Base-by-base conservation (phyloP, 2,888 invertebrate species). In the Oscheius sp. region DNA sequence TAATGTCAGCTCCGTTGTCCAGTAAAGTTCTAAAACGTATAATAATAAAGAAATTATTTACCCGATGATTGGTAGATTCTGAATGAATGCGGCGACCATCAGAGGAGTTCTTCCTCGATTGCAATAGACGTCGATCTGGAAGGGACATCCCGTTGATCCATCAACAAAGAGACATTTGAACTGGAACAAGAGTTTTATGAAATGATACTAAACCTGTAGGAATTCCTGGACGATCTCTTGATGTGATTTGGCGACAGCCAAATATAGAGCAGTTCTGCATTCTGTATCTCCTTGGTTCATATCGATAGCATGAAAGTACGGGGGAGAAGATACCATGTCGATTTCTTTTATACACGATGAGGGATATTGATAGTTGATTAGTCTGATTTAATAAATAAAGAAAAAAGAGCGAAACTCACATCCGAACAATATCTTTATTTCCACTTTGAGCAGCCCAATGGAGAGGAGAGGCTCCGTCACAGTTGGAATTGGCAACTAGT, bases 181-280 rank as follows among this genome's bases (percentile, higher is more conserved):
- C 75, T 75, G 36, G 44, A 75, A 49, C 12, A 17, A 9, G 5
- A 54, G 22, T 54, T 44, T 59, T 38, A 44, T 4, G 49, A 2
- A 47, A 51, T 2, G 22, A 8, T 14, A 2, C 5, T 1, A n/a
- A 14, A 80, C 80, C 56, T 80, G 70, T 0, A 78, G 71, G 69
- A 82, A 67, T 2, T 70, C 74, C 28, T 79, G 68, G 17, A 82
- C 78, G 1, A 81, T 72, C 20, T 72, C 73, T 2, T 69, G 67
- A 63, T 83, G 80, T 12, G 74, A 78, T 38, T 84, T 77, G 8
- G 74, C 78, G 86, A 94, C 92, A 12, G 95, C 93, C 71, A 94
- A 91, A 87, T 95, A 95, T 12, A 97, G 89, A 63, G 94, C 91
- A 72, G 92, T 95, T 88, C 95, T 94, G 57, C 82, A 82, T 49